Percentiles rank a stretch among this genome's conserved stretches.
phyloP scores from a whole-genome alignment of 2,888 invertebrate species.

The Urechis unicinctus region DNA sequence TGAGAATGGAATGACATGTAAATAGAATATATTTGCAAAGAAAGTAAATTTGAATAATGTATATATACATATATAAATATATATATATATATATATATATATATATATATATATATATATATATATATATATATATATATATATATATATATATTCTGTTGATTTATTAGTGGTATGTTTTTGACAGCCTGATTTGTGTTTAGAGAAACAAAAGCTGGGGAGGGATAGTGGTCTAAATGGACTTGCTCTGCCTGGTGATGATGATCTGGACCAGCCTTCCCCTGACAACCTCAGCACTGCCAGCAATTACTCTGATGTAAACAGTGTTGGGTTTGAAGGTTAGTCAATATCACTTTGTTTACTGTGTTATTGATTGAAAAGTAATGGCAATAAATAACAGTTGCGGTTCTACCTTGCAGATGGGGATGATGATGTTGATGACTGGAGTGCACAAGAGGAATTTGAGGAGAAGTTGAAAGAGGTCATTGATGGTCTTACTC shows the following conservation, averaged over 20 bases:
- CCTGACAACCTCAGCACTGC: constrained; percentile 72
- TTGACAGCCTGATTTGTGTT: too few relatives aligned
- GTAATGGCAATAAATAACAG: too few relatives aligned
- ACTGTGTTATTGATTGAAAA: not conserved
- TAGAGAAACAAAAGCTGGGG: too few relatives aligned
- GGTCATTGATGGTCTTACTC: constrained; percentile 78
- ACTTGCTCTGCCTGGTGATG: not conserved
- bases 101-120: too few relatives aligned
- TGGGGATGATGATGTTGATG: constrained; percentile 54
- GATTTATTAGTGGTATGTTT: too few relatives aligned
- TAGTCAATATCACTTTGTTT: constrained; percentile 1
- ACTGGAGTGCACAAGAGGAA: constrained; percentile 62
- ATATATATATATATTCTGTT: too few relatives aligned
- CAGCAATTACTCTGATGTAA: constrained; percentile 71
- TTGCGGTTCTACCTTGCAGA: not conserved
- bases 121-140: too few relatives aligned
- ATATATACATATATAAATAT: too few relatives aligned
- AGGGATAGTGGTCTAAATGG: not conserved
- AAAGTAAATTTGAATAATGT: too few relatives aligned
- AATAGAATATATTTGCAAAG: too few relatives aligned
- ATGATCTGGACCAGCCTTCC: constrained; percentile 5
- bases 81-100: too few relatives aligned
- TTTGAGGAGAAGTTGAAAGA: constrained; percentile 84
- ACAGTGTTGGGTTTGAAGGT: constrained; percentile 52
- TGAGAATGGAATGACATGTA: too few relatives aligned